Conservation (phyloP, 2,888 invertebrate genomes). For the Trachelus stipa region DNA sequence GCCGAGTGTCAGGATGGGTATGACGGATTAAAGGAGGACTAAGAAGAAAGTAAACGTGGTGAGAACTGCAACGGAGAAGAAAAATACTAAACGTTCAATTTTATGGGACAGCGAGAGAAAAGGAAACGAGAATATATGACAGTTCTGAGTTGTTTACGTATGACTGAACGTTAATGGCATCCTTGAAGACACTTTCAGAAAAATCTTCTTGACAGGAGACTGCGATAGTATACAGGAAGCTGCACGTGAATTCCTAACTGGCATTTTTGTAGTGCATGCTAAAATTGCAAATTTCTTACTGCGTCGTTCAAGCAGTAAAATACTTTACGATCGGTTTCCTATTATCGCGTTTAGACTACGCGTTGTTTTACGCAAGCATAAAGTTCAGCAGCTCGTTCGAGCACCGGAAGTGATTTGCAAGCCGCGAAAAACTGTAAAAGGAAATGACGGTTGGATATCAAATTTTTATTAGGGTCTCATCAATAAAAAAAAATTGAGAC, state of each 20-base stretch:
- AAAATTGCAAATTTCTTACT: conserved; percentile 34
- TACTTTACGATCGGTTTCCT: conserved; percentile 27
- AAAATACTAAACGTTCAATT: no score
- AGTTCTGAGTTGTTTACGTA: background rate
- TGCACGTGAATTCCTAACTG: background rate
- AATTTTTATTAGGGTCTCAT: background rate
- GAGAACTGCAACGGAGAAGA: background rate
- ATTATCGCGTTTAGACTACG: conserved; percentile 18
- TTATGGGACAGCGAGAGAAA: background rate
- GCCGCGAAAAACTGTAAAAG: background rate
- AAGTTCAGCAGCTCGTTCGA: conserved; percentile 23
- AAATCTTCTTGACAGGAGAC: background rate
- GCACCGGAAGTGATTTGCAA: conserved; percentile 8
- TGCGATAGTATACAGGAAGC: background rate
- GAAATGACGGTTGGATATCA: conserved; percentile 14
- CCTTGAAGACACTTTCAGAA: background rate
- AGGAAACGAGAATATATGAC: background rate
- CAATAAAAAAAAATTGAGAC: background rate
- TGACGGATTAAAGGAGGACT: background rate
- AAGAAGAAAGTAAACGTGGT: background rate
- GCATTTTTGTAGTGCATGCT: background rate
- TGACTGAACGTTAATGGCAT: background rate
- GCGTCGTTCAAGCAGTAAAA: conserved; percentile 29
- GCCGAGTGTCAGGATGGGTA: background rate
- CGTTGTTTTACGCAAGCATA: conserved; percentile 31